phyloP scores from a whole-genome alignment of 2,797 vertebrate species.

The Natrix natrix region DNA sequence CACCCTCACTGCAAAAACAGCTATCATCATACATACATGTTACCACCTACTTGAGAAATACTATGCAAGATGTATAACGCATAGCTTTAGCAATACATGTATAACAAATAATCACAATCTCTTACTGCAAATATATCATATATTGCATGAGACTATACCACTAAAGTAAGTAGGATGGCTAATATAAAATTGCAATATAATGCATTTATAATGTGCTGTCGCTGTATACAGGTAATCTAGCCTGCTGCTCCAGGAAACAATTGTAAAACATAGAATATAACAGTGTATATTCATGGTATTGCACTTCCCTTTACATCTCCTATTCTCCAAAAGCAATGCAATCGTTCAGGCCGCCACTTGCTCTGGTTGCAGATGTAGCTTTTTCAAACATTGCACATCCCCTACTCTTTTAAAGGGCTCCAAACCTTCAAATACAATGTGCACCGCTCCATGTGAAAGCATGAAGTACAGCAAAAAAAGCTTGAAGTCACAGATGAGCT shows the following conservation, averaged over 20 bases:
- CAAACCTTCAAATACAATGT: background rate
- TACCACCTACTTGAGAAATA: background rate
- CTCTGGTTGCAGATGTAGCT: background rate
- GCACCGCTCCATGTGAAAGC: background rate
- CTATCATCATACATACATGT: background rate
- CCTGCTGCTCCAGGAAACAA: background rate
- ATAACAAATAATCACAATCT: background rate
- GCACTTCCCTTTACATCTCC: background rate
- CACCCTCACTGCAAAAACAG: background rate
- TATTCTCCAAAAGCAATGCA: background rate
- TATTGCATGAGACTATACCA: background rate
- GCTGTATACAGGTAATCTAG: background rate
- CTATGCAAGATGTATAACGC: background rate
- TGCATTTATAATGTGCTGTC: background rate
- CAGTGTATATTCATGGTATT: background rate
- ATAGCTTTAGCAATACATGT: background rate
- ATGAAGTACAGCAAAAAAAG: background rate
- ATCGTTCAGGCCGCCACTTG: background rate
- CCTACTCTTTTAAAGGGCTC: background rate
- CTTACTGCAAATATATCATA: background rate
- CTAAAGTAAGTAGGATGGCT: background rate
- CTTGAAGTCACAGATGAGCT: background rate
- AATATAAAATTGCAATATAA: background rate
- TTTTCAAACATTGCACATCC: background rate
- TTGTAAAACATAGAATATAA: background rate